These are phyloP conservation scores for Musca domestica DNA, from an alignment of 1,140 invertebrate species.

Conservation along the genomic window DNA sequence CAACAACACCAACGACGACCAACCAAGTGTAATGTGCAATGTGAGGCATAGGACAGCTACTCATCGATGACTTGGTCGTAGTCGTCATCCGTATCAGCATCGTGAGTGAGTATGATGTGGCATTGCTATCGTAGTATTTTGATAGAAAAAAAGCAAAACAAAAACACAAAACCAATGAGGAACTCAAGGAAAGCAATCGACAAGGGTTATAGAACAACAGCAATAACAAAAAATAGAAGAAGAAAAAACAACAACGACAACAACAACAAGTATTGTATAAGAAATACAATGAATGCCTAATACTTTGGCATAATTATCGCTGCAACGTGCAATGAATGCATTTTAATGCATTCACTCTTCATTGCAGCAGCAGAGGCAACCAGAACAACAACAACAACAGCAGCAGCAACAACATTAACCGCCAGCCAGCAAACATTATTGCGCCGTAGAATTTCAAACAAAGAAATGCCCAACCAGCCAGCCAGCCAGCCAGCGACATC, in stretches of 20 bases:
- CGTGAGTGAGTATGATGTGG: no score
- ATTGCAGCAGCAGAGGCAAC: no score
- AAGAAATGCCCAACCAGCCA: not conserved
- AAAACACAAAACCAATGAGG: not conserved
- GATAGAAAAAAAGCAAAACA: not conserved
- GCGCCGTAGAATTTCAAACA: constrained; percentile 12
- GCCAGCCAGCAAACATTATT: not conserved
- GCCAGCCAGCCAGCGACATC: not conserved
- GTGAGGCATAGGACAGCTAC: no score
- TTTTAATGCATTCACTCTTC: not conserved
- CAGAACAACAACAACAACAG: not conserved
- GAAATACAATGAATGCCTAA: constrained; percentile 1
- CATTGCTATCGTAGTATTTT: no score
- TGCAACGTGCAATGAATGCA: constrained; percentile 19
- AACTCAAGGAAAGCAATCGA: not conserved
- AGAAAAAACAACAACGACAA: not conserved
- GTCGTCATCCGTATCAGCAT: no score
- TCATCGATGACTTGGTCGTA: no score
- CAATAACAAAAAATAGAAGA: not conserved
- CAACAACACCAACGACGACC: no score
- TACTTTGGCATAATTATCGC: constrained; percentile 21
- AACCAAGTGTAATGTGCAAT: no score
- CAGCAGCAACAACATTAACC: not conserved
- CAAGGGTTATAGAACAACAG: not conserved
- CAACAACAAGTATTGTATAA: not conserved